phyloP scores from a whole-genome alignment of 2,888 invertebrate species.

The Drosophila barbarae region DNA sequence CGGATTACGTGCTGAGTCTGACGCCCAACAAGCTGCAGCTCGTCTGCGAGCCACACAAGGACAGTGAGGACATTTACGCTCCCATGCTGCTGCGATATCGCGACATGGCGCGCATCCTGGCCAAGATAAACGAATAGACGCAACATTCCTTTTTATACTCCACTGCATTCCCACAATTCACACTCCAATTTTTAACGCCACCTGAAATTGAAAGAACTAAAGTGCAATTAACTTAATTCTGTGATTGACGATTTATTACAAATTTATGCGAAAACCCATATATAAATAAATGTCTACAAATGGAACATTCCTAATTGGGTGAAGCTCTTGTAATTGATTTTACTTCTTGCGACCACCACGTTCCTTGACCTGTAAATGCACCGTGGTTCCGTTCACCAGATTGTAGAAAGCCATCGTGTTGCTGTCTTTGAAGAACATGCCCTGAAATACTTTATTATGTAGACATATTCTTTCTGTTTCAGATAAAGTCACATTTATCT shows the following conservation, averaged over 20 bases:
- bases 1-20: slow-evolving; percentile 74
- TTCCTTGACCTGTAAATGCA: slow-evolving; percentile 96
- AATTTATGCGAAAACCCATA: slow-evolving; percentile 54
- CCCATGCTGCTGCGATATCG: slow-evolving; percentile 87
- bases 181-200: slow-evolving; percentile 28
- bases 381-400: slow-evolving; percentile 89
- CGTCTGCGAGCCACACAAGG: slow-evolving; percentile 86
- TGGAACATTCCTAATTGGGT: slow-evolving; percentile 16
- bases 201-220: slow-evolving; percentile 41
- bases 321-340: neutral
- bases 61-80: slow-evolving; percentile 86
- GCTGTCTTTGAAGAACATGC: slow-evolving; percentile 98
- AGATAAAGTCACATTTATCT: slow-evolving; percentile 24
- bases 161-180: slow-evolving; percentile 12
- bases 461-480: neutral
- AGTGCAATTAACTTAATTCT: slow-evolving; percentile 70
- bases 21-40: slow-evolving; percentile 80
- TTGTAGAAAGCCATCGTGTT: slow-evolving; percentile 98
- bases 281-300: slow-evolving; percentile 52
- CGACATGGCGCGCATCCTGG: slow-evolving; percentile 79
- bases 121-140: slow-evolving; percentile 25
- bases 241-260: slow-evolving; percentile 67
- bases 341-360: slow-evolving; percentile 98
- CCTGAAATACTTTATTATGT: slow-evolving; percentile 82
- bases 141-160: slow-evolving; percentile 40